These are phyloP conservation scores for Arvicanthis niloticus DNA, from an alignment of 2,113 vertebrate genomes.

Conservation along the genomic window DNA sequence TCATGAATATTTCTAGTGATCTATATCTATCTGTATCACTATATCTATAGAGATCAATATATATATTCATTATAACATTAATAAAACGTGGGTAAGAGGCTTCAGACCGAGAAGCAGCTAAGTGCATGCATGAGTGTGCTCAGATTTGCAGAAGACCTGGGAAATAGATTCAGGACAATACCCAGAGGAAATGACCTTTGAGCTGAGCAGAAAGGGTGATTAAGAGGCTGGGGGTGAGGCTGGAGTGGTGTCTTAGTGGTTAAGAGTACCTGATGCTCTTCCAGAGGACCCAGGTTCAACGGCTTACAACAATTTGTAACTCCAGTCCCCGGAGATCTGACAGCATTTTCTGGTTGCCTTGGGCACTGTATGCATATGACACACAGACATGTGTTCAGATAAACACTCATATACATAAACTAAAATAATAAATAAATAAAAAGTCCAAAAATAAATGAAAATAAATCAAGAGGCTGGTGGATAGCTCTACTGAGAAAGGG, in stretches of 20 bases:
- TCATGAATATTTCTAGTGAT: not conserved
- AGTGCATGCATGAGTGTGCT: fast-evolving
- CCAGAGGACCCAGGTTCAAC: not conserved
- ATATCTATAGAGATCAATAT: no score
- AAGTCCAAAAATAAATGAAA: not conserved
- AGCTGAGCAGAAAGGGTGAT: not conserved
- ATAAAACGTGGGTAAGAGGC: not conserved
- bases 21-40: not conserved
- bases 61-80: not conserved
- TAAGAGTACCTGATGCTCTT: not conserved
- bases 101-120: not conserved
- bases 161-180: not conserved
- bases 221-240: not conserved
- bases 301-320: not conserved
- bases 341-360: not conserved
- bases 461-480: not conserved
- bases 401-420: not conserved
- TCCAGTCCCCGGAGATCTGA: not conserved
- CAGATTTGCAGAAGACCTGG: not conserved
- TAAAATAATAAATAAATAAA: not conserved
- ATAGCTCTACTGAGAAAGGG: not conserved
- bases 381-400: not conserved
- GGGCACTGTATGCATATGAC: not conserved
- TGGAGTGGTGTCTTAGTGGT: not conserved
- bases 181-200: not conserved